Base-by-base conservation (phyloP, 2,797 vertebrate genomes). In the Ispidina lecontei region DNA sequence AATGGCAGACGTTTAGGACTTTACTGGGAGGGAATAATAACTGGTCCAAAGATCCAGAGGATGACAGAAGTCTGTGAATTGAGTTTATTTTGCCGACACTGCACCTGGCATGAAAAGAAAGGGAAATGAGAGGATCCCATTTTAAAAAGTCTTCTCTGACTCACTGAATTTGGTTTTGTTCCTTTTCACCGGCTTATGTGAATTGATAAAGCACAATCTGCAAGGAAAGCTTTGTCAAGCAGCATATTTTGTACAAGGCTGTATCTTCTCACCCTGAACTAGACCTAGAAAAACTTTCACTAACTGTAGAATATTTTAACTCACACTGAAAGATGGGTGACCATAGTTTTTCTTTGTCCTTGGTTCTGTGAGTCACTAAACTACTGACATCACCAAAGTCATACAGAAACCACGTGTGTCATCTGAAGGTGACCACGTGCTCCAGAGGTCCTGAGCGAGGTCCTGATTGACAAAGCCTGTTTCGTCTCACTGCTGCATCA, bases 111-210 rank as follows among this genome's bases (percentile, higher is more conserved):
- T 74, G 65, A 80, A 90, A 93, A 94, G 37, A 93, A 95, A 89
- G 73, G 43, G 43, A 60, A 90, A 76, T 39, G 54, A 82, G 72
- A 87, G 29, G 73, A 80, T 75, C 14, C 55, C 83, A 59, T 87
- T 68, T 44, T 86, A 81, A 86, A 89, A 87, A 9, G 3, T 80
- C 56, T 71, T 87, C 71, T 76, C 69, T 91, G 82, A 91, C 63
- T 94, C 76, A 81, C 26, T 41, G 73, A 91, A 94, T 78, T 95
- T 94, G 63, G n/a, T 93, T 94, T 90, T 73, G 68, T 65, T 88
- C 37, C 86, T 91, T 93, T 95, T 94, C 70, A 78, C 14, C 74
- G 31, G 22, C 55, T 87, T 80, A 56, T 41, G n/a, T 67, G 63
- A 92, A 92, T 90, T 91, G 59, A 71, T 80, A 49, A 87, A 77